phyloP scores from a whole-genome alignment of 1,140 invertebrate genomes.

The Sitophilus oryzae region DNA sequence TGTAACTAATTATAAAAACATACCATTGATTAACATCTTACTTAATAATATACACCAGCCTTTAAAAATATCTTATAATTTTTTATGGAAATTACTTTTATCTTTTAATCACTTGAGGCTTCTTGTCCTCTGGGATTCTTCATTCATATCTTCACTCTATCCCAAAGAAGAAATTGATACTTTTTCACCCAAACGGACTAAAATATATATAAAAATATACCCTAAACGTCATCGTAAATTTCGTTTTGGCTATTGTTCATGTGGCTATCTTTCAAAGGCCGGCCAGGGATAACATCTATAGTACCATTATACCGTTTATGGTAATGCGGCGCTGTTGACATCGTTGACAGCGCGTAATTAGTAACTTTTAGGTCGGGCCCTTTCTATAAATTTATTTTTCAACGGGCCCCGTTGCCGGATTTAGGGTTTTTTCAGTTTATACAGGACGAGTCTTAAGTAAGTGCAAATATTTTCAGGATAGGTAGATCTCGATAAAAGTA shows the following conservation, averaged over 20 bases:
- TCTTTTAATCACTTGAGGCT: too few relatives aligned
- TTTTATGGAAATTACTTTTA: too few relatives aligned
- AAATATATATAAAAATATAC: not conserved
- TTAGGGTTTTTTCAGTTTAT: too few relatives aligned
- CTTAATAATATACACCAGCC: too few relatives aligned
- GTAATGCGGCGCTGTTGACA: conserved; percentile 1
- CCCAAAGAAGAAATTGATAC: not conserved
- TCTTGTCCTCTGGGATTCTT: not conserved
- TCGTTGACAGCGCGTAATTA: conserved; percentile 1
- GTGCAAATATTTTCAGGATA: too few relatives aligned
- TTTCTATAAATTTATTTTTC: not conserved
- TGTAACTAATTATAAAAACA: too few relatives aligned
- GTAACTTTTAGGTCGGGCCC: conserved; percentile 1
- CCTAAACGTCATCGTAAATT: not conserved
- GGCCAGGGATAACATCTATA: not conserved
- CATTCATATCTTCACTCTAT: not conserved
- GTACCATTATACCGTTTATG: not conserved
- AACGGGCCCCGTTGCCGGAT: not conserved
- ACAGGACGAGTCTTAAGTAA: too few relatives aligned
- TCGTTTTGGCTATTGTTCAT: conserved; percentile 1
- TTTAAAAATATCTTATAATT: too few relatives aligned
- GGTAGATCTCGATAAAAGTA: too few relatives aligned
- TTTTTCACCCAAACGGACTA: not conserved
- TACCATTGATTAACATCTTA: too few relatives aligned
- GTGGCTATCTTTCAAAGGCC: not conserved